phyloP scores from a whole-genome alignment of 2,797 vertebrate genomes.

The Pseudocheirus occidentalis region DNA sequence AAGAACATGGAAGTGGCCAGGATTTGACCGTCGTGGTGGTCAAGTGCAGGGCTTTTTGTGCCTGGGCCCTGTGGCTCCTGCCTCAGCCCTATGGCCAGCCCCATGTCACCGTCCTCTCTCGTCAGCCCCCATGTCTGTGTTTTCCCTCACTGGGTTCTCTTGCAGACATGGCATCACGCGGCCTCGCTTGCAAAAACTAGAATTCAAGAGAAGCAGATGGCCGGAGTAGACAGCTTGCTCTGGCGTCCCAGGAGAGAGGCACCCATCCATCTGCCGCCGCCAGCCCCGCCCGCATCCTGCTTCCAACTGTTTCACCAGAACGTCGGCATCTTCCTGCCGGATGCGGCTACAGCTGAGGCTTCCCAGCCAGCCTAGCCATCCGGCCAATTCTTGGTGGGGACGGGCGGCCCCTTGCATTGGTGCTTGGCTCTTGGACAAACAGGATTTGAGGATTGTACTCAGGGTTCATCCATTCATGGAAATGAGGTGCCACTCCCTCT shows the following conservation, averaged over 20 bases:
- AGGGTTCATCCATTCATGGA: no score
- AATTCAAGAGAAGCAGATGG: constrained; percentile 26
- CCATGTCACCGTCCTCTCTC: neutral
- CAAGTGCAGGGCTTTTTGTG: no score
- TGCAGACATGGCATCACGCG: neutral
- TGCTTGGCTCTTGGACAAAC: rapidly evolving
- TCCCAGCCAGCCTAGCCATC: neutral
- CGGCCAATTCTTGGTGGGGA: neutral
- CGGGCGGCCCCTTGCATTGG: rapidly evolving
- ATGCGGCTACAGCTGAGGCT: neutral
- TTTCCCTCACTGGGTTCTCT: neutral
- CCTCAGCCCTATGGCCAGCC: neutral
- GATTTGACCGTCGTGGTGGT: no score
- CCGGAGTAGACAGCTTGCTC: neutral
- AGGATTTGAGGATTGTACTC: no score
- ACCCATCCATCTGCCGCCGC: constrained; percentile 4
- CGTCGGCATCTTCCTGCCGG: rapidly evolving
- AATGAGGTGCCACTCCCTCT: no score
- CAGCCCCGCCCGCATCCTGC: neutral
- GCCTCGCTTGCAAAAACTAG: no score
- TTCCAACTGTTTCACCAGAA: neutral
- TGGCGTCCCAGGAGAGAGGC: neutral
- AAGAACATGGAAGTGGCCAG: no score
- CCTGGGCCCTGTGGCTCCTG: no score
- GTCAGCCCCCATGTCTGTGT: neutral